Evolutionary conservation across 35 echinoderm and acorn worm genomes (phyloP).

Genomic region (Amphiura filiformis): DNA sequence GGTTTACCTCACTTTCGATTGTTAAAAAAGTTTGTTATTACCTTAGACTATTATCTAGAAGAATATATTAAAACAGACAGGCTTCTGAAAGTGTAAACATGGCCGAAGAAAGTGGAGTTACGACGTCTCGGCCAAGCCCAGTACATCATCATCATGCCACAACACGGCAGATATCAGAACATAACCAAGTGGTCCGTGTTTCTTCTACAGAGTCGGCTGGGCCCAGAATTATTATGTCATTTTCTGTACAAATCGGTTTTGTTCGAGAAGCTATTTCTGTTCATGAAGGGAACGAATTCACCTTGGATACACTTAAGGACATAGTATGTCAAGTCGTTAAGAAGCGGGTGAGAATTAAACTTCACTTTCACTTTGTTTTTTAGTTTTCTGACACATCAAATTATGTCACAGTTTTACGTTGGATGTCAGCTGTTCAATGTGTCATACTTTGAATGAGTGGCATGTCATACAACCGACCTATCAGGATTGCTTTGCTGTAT

Average conservation of each 20-base stretch:
- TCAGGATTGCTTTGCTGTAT: too few relatives aligned
- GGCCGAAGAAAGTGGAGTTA: background rate
- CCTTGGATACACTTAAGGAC: background rate
- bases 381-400: too few relatives aligned
- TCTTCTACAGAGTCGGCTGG: background rate
- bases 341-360: too few relatives aligned
- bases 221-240: background rate
- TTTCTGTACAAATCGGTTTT: conserved; percentile 6
- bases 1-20: background rate
- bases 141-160: background rate
- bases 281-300: background rate
- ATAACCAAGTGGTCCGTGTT: background rate
- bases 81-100: background rate
- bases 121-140: background rate
- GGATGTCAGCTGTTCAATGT: too few relatives aligned
- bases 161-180: background rate
- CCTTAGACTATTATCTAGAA: background rate
- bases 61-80: background rate
- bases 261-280: background rate
- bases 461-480: too few relatives aligned
- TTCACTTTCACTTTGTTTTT: too few relatives aligned
- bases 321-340: background rate
- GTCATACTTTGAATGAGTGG: too few relatives aligned
- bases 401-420: too few relatives aligned
- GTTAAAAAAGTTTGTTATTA: background rate